Evolutionary conservation across 2,797 vertebrate genomes (phyloP), one percentile per base, ranked within the genome.

Genomic region (Phylloscopus collybita): DNA sequence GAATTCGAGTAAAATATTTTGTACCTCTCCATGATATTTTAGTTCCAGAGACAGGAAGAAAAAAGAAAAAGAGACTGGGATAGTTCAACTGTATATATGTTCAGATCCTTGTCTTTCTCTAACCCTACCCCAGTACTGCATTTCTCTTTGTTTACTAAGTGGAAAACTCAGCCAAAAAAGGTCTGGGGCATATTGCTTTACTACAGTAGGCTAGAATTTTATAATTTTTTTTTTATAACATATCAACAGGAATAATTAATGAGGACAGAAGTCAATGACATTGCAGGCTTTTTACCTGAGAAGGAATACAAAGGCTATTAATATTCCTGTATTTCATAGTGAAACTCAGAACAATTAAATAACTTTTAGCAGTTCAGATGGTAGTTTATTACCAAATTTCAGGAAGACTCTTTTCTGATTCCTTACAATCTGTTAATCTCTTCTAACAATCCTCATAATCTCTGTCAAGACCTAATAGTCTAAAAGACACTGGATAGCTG

Each of bases 1-100:
- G 56, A 86, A 90, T 83, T 93, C 1, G 5, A 92, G 76, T 59
- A 47, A 94, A 89, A 82, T 87, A 84, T 76, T 88, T 94, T 62
- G 47, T 91, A 25, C 44, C 42, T 65, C 44, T 62, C 25, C n/a
- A 80, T 95, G 47, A 45, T 57, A 49, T 91, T 85, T 91, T 81
- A 88, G 22, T 66, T 66, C 26, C 15, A 78, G 51, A 94, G 36
- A 67, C 2, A 75, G 47, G 66, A 16, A 53, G 17, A 32, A 20
- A 56, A 69, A 82, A 60, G n/a, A 21, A 76, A 25, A 60, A 56
- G 26, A 38, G 27, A 21, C 15, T 49, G 25, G 22, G 40, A 36
- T 66, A 80, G 7, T 93, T 86, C n/a, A 80, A 4, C 17, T 54
- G 26, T 42, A 69, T 30, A 44, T 36, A 32, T n/a, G 10, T 73